Conservation (phyloP, 2,888 invertebrate genomes). For the Pedicia rivosa region DNA sequence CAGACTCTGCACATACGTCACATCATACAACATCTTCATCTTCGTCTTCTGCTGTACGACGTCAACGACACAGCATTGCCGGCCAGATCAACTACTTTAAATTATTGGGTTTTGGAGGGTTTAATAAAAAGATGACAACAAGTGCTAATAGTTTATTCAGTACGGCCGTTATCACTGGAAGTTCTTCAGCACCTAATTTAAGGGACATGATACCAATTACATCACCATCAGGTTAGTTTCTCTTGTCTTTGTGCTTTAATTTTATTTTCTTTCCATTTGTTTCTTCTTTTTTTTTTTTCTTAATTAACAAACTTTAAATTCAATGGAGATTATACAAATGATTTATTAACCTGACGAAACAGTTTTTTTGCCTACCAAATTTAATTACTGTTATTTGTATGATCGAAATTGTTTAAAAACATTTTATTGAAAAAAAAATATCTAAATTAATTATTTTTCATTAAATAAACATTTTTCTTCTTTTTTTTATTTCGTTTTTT, state of each 20-base stretch:
- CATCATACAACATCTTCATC: slow-evolving; percentile 15
- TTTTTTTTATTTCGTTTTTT: neutral
- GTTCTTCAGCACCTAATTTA: slow-evolving; percentile 81
- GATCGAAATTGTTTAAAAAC: no score
- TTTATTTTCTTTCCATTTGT: neutral
- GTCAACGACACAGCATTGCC: slow-evolving; percentile 91
- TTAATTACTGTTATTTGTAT: no score
- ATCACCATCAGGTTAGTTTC: slow-evolving; percentile 56
- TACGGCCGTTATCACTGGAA: slow-evolving; percentile 91
- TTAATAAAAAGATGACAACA: slow-evolving; percentile 46
- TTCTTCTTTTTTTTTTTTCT: slow-evolving; percentile 1
- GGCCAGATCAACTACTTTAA: slow-evolving; percentile 90
- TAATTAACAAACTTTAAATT: slow-evolving; percentile 1
- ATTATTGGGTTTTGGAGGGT: slow-evolving; percentile 63
- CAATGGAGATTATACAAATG: no score
- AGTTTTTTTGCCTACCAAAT: no score
- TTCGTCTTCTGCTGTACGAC: slow-evolving; percentile 40
- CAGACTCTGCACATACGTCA: slow-evolving; percentile 22
- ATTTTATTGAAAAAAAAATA: neutral
- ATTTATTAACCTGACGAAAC: no score
- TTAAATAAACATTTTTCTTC: neutral
- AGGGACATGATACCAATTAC: slow-evolving; percentile 67
- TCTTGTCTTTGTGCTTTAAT: no score
- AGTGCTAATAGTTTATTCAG: slow-evolving; percentile 81
- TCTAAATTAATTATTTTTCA: neutral